Evolutionary conservation across 2,888 invertebrate genomes (phyloP), one percentile per base, ranked within the genome.

Genomic region (Epirrhoe alternata): DNA sequence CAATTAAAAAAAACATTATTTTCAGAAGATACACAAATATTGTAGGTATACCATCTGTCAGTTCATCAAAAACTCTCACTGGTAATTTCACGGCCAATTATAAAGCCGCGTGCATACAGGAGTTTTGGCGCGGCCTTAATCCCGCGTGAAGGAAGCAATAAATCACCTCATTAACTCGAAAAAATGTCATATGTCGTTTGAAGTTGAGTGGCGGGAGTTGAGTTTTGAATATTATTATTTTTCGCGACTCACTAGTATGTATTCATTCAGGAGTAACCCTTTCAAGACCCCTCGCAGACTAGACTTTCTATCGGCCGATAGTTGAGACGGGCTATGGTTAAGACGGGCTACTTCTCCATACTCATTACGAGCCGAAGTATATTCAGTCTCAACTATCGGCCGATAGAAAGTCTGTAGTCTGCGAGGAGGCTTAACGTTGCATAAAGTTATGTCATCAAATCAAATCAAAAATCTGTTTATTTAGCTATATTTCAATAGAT

Each of bases 71-170:
- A 80, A 80, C 79, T 81, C 77, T 79, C 80, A 76, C 72, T 16
- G 38, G 56, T 53, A 61, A 68, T 68, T 68, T 68, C 64, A 68
- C 68, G 68, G 68, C 78, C 79, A 81, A 82, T 84, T 84, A 82
- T 77, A 77, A 77, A 74, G 73, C 68, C 66, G 66, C 75, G 73
- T 73, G 73, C 77, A 76, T 73, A 78, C 70, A 64, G 75, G 70
- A 71, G 69, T 80, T 81, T 80, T 81, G 78, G 76, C 68, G 65
- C 74, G 76, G 76, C 78, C 78, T 76, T 76, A 85, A 86, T 86
- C 82, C 82, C 72, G 81, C 82, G 82, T 82, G 81, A 78, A 86
- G 87, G 88, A 87, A 89, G 79, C 78, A 59, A 86, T 87, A 85
- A 86, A 86, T 87, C 86, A 88, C 80, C 71, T 74, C 55, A 72